Evolutionary conservation across 2,888 invertebrate species (phyloP).

Genomic region (Cosmia pyralina): DNA sequence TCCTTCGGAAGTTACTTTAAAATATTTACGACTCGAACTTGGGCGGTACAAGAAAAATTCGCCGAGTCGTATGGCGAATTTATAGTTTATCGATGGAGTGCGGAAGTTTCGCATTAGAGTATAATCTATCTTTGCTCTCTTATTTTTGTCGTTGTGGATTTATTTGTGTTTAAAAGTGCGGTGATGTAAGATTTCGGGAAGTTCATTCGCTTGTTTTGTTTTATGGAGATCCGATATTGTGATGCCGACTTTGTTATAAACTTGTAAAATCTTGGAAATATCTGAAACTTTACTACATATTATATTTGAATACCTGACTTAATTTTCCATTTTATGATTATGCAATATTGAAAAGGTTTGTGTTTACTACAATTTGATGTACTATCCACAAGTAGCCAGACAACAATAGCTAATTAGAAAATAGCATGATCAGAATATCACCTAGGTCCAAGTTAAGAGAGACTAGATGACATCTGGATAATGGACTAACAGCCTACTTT

Average conservation of each 20-base stretch:
- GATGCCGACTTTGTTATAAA: conserved; percentile 33
- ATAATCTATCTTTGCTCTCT: conserved; percentile 70
- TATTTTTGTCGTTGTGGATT: conserved; percentile 71
- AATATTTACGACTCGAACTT: conserved; percentile 89
- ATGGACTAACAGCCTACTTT: neutral
- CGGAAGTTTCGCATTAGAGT: conserved; percentile 80
- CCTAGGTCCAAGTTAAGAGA: conserved; percentile 51
- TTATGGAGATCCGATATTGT: conserved; percentile 50
- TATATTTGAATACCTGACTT: conserved; percentile 13
- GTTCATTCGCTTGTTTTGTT: conserved; percentile 60
- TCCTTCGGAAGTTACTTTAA: conserved; percentile 87
- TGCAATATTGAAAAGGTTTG: conserved; percentile 10
- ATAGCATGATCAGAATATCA: conserved; percentile 57
- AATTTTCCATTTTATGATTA: neutral
- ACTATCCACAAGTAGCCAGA: conserved; percentile 22
- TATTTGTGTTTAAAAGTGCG: conserved; percentile 79
- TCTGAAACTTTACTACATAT: conserved; percentile 10
- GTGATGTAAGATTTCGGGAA: conserved; percentile 65
- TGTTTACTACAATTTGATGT: conserved; percentile 3
- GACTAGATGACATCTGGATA: neutral
- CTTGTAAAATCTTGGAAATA: conserved; percentile 38
- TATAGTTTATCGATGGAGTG: conserved; percentile 83
- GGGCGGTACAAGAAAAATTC: conserved; percentile 80
- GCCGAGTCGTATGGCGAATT: conserved; percentile 80
- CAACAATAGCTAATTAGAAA: conserved; percentile 59